Evolutionary conservation across 2,797 vertebrate species (phyloP), one percentile per base, ranked within the genome.

Genomic region (Morelia viridis): DNA sequence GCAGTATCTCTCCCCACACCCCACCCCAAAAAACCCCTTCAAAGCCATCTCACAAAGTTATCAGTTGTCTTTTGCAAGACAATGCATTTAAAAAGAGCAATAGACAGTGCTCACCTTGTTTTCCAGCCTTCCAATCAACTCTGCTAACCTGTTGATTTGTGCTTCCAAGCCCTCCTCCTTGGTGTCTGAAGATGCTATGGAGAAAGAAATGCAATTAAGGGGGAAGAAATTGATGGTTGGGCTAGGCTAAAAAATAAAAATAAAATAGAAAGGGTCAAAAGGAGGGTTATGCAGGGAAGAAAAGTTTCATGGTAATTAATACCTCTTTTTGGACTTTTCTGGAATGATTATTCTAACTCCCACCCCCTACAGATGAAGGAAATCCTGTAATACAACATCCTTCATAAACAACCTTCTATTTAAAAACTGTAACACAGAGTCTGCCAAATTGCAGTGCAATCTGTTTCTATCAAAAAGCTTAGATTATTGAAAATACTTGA

Each of bases 51-150:
- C 28, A 35, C 15, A 46, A 31, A 85, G 17, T n/a, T 85, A 58
- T 22, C 85, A n/a, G 1, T 58, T 35, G 9, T 58, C n/a, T 85
- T n/a, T 31, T 7, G 12, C 8, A 86, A 86, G 85, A 86, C 17
- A 57, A 80, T 80, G 12, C 5, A n/a, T 53, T 26, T 24, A 28
- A 22, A 19, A 58, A 31, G 4, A n/a, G 13, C 5, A 62, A 15
- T 0, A 0, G 0, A 0, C 5, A n/a, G 2, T 83, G 11, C 92
- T 95, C 96, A 99, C 99, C 98, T 99, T 99, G 96, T 98, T 99
- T 97, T 99, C 99, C 97, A 99, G 98, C 92, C 98, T 98, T 94
- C 98, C 98, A 2, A 99, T 99, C 62, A 99, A 97, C 93, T 99
- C 98, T 0, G 99, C 99, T 97, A 99, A 95, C 86, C 99, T 98